Percentiles rank a stretch among this genome's conserved stretches.
Conservation (phyloP, 1,140 invertebrate genomes). For the Tetraneura akinire region DNA sequence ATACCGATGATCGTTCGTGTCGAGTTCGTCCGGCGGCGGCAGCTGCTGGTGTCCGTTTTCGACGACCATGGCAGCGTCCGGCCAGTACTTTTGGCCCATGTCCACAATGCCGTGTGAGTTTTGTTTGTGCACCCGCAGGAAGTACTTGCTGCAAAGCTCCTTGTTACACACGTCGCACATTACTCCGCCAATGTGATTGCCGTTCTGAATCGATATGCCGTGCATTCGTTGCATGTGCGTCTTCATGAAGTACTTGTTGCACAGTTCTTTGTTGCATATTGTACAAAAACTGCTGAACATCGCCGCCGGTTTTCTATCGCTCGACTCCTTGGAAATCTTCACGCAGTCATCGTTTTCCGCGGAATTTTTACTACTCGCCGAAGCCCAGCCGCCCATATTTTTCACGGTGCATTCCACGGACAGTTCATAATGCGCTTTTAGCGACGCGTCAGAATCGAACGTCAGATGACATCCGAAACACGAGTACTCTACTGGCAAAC, state of each 20-base stretch:
- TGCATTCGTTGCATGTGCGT: constrained; percentile 99
- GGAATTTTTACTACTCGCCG: not conserved
- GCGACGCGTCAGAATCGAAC: not conserved
- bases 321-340: not conserved
- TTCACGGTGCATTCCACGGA: not conserved
- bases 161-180: constrained; percentile 97
- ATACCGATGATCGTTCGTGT: constrained; percentile 60
- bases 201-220: constrained; percentile 92
- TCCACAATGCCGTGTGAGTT: constrained; percentile 95
- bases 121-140: constrained; percentile 93
- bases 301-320: not conserved
- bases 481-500: not conserved
- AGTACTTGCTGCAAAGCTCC: constrained; percentile 96
- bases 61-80: constrained; percentile 51
- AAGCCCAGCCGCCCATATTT: not conserved
- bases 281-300: constrained; percentile 90
- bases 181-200: constrained; percentile 86
- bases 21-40: constrained; percentile 14
- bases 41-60: not conserved
- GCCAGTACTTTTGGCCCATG: constrained; percentile 61
- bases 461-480: not conserved
- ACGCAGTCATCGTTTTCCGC: not conserved
- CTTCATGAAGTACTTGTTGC: constrained; percentile 99
- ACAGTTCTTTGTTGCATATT: constrained; percentile 98
- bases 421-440: not conserved